Conservation (phyloP, 2,113 vertebrate genomes). For the Condylura cristata region DNA sequence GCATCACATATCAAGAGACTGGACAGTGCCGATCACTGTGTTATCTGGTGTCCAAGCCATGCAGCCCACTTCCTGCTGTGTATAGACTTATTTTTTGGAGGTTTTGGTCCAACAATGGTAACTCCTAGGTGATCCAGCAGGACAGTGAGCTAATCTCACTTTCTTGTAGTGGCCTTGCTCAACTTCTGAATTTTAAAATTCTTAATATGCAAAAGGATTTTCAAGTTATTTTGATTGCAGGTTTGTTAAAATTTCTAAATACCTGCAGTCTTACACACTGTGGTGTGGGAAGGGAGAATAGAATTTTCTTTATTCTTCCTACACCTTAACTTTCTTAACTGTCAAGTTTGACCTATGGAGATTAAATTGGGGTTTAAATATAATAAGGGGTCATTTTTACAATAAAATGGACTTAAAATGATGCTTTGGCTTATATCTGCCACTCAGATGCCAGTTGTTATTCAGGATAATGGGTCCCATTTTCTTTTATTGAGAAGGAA, state of each 20-base stretch:
- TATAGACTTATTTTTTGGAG: background rate
- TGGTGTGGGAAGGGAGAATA: background rate
- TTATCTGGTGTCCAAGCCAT: background rate
- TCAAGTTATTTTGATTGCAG: background rate
- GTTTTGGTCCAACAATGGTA: background rate
- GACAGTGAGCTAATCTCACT: background rate
- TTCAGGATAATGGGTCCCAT: background rate
- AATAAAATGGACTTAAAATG: background rate
- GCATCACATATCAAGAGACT: background rate
- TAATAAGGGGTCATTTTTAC: background rate
- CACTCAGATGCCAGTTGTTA: background rate
- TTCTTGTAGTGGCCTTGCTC: background rate
- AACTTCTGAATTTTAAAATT: background rate
- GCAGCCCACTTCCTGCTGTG: background rate
- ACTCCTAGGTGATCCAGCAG: background rate
- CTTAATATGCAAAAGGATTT: background rate
- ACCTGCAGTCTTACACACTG: background rate
- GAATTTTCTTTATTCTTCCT: background rate
- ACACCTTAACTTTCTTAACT: background rate
- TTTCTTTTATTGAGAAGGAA: background rate
- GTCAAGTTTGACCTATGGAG: background rate
- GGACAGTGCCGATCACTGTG: background rate
- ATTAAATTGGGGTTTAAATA: background rate
- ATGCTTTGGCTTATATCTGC: background rate
- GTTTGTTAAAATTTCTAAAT: background rate